Evolutionary conservation across 2,797 vertebrate species (phyloP).

Genomic region (Manis pentadactyla): DNA sequence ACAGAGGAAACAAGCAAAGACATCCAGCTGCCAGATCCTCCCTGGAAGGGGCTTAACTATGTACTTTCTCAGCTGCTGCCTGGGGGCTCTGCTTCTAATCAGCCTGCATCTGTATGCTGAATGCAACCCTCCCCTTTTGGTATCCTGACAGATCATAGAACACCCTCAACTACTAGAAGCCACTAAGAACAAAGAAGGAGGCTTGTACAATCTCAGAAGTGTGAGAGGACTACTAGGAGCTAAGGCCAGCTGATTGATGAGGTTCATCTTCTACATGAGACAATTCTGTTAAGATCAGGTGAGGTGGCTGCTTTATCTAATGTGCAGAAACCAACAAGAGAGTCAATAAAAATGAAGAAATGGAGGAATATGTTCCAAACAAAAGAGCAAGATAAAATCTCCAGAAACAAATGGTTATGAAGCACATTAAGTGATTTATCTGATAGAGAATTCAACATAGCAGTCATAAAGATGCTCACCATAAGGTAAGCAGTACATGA

Average conservation of each 20-base stretch:
- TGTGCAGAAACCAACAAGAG: neutral
- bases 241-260: no score
- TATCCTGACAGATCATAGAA: neutral
- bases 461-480: neutral
- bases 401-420: neutral
- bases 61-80: neutral
- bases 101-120: neutral
- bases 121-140: neutral
- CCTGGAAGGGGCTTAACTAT: neutral
- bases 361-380: neutral
- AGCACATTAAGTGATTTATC: neutral
- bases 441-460: neutral
- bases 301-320: neutral
- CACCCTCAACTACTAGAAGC: neutral
- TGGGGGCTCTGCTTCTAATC: neutral
- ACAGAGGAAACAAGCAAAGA: neutral
- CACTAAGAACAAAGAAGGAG: neutral
- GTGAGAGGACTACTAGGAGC: neutral
- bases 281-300: neutral
- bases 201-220: neutral
- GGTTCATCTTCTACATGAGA: neutral
- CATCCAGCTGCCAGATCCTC: neutral
- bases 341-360: neutral
- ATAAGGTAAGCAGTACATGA: neutral
- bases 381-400: neutral